Conservation (phyloP, 2,888 invertebrate species). For the Apamea sordens region DNA sequence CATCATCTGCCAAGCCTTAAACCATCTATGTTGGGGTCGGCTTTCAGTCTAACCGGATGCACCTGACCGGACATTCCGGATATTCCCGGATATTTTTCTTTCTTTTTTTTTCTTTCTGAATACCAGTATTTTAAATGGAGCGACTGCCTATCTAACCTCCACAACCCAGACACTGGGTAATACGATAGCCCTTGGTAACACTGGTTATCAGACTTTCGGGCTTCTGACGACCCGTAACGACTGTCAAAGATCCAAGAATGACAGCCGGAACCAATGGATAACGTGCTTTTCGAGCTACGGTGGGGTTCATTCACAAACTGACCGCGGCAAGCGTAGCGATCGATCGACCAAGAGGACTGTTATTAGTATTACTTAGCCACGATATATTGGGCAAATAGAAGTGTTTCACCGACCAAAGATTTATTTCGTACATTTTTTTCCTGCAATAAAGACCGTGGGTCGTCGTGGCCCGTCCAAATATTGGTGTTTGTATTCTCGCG, state of each 20-base stretch:
- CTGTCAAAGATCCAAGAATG: neutral
- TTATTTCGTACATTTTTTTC: conserved; percentile 55
- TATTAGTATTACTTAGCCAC: neutral
- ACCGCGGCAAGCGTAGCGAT: neutral
- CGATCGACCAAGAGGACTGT: neutral
- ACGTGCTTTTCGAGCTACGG: neutral
- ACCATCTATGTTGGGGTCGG: neutral
- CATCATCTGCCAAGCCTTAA: neutral
- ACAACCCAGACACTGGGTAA: neutral
- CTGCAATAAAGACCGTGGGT: conserved; percentile 47
- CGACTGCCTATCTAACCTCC: neutral
- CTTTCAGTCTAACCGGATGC: too few species aligned
- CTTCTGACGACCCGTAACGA: neutral
- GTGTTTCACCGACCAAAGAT: conserved; percentile 63
- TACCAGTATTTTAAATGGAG: neutral
- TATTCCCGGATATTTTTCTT: too few species aligned
- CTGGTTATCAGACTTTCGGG: neutral
- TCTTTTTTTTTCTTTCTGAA: too few species aligned
- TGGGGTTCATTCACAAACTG: neutral
- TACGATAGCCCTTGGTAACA: neutral
- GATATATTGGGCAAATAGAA: conserved; percentile 66
- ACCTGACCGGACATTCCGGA: too few species aligned
- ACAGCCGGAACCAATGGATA: too few species aligned
- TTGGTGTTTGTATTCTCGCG: conserved; percentile 57
- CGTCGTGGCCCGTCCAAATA: conserved; percentile 46